Evolutionary conservation across 2,888 invertebrate genomes (phyloP), one percentile per base, ranked within the genome.

Genomic region (Charanyca ferruginea): DNA sequence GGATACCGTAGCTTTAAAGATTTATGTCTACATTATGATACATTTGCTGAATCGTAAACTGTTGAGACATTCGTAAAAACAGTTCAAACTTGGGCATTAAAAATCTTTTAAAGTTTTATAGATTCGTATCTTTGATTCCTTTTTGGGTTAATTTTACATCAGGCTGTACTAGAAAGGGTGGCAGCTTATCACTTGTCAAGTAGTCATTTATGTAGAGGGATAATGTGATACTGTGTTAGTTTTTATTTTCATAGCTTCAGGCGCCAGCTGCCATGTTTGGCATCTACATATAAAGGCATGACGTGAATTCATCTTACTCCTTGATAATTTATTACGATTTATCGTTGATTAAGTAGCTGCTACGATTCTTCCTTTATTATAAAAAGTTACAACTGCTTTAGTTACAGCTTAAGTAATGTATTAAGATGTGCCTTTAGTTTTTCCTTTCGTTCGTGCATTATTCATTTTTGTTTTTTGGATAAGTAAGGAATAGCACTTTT

Each of bases 1-100:
- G 44, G 62, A 75, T 78, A 78, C 58, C 79, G 41, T 23, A 51
- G 52, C 23, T 55, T 49, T 42, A 51, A 8, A 49, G 54, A 78
- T 78, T 73, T 78, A 78, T 78, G 66, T 78, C 61, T 73, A 45
- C 61, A 74, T 73, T 54, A 72, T 61, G 54, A 58, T 58, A 25
- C 58, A 59, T 75, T 54, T 62, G 42, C 79, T 66, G 47, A 48
- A 59, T 66, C n/a, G 41, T 47, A 28, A 62, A 18, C 44, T 20
- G 54, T 48, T 66, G 61, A 61, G 59, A 62, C 18, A 59, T 48
- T 59, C 38, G 20, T 58, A 63, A 73, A 65, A 65, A 69, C 44
- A 6, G 52, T 47, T 44, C 47, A 59, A 60, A 69, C 75, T 63
- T 69, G 69, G 69, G 63, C 65, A 60, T 74, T 79, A 60, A 79